Base-by-base conservation (phyloP, 1,140 invertebrate species). In the Hypothenemus hampei region DNA sequence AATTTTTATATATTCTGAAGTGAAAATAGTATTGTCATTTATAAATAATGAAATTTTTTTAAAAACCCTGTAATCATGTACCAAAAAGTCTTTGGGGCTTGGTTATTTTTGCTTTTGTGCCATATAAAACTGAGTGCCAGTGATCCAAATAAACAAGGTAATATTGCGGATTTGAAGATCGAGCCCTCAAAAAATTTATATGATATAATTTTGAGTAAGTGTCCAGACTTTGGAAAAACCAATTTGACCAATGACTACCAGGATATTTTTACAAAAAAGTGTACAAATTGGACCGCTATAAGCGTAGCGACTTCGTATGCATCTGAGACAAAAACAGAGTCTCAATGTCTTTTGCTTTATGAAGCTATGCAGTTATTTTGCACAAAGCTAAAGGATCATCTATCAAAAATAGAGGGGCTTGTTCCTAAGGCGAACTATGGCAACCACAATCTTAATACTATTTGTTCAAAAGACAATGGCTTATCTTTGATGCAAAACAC, bases 281-380 rank as follows among this genome's bases (percentile, higher is more conserved):
- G 52, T 31, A n/a, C 11, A 47, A 47, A 55, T 13, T 55, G 31
- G 31, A 24, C 23, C 5, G 31, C 26, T 3, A 53, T 53, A 15
- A 45, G 37, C 24, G 41, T 19, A 18, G 26, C 41, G 15, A 35
- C 23, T 8, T 15, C 15, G 7, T 22, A 22, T n/a, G 8, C 29
- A 18, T 13, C 21, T 1, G n/a, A 35, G 4, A 29, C 10, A 44
- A 33, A 37, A 13, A 16, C 23, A 6, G 21, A 53, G 35, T n/a
- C 36, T 7, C 16, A 37, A 21, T 55, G 52, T 33, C 18, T 46
- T 20, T 3, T 55, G 11, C 21, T 46, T 21, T 55, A 55, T 37
- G 52, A 55, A 16, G 21, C 20, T 39, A 31, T 55, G 21, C 7
- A 46, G 8, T 37, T 22, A 22, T 55, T 46, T 20, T 55, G 52